Base-by-base conservation (phyloP, 2,888 invertebrate genomes). In the Xanthia icteritia region DNA sequence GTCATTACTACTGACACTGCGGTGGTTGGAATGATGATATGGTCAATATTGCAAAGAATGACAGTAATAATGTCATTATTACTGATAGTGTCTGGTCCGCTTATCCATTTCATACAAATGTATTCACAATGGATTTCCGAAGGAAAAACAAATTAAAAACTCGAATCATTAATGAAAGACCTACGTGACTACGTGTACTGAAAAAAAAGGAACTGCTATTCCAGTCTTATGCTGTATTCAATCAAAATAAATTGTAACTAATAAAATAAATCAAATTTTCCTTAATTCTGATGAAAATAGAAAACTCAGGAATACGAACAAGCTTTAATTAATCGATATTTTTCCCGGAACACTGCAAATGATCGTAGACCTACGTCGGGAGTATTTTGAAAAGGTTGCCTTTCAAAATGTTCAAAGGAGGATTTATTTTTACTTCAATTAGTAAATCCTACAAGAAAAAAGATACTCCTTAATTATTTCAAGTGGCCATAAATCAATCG, bases 361-460 rank as follows among this genome's bases (percentile, higher is more conserved):
- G 11, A 56, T 63, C 13, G 8, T 23, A 20, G 20, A 58, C 11
- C 17, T 67, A 11, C 36, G 36, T 64, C 31, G 39, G 45, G 58
- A 23, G 31, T 8, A 65, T 54, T n/a, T 15, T 39, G 45, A 60
- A 65, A 45, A 61, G 69, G 54, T 2, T 48, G 20, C 36, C 3
- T 23, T 31, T 31, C 13, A n/a, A 15, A 64, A 31, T 63, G n/a
- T 42, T 2, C 5, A n/a, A 39, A 45, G 8, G 15, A 15, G 17
- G 15, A 63, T 71, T 51, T 81, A 20, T 39, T 58, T 60, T 45
- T 20, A 45, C 36, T 60, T 60, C 4, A 42, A 61, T 69, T 68
- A 48, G 8, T 36, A 56, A 31, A 15, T 66, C 2, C 23, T 48
- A 13, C 3, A 15, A 23, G 36, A 48, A 27, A 65, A 65, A 45